Evolutionary conservation across 2,888 invertebrate species (phyloP).

Genomic region (Tiphia femorata): DNA sequence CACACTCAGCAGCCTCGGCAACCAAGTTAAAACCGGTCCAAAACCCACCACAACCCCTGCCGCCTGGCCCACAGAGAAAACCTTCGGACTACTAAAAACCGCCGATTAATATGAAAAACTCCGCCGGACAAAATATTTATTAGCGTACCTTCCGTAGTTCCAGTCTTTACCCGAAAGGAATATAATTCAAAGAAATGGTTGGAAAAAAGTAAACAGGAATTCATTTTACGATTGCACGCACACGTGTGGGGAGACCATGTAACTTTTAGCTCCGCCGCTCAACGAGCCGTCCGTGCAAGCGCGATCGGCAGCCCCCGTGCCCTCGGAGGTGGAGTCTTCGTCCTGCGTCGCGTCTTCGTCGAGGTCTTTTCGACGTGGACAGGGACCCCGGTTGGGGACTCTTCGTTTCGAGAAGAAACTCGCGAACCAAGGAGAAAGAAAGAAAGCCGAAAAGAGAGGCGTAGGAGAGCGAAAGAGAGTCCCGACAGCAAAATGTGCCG

Average conservation of each 20-base stretch:
- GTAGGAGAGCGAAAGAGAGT: too few relatives aligned
- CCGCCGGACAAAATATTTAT: slow-evolving; percentile 47
- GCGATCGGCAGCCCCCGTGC: too few relatives aligned
- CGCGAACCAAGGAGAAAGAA: not conserved
- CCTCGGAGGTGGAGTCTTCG: too few relatives aligned
- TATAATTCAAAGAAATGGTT: slow-evolving; percentile 15
- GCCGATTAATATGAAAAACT: slow-evolving; percentile 39
- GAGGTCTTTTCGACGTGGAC: not conserved
- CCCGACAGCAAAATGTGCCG: too few relatives aligned
- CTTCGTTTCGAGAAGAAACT: not conserved
- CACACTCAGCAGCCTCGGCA: not conserved
- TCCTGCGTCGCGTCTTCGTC: slow-evolving; percentile 5
- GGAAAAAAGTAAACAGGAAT: slow-evolving; percentile 55
- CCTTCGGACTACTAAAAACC: slow-evolving; percentile 27
- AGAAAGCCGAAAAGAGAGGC: too few relatives aligned
- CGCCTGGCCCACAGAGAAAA: slow-evolving; percentile 16
- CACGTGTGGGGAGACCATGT: slow-evolving; percentile 70
- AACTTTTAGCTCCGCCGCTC: slow-evolving; percentile 68
- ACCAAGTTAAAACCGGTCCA: not conserved
- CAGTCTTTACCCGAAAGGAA: slow-evolving; percentile 29
- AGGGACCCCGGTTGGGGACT: not conserved
- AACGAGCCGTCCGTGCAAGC: slow-evolving; percentile 45
- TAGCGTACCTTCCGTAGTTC: slow-evolving; percentile 50
- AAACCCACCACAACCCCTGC: not conserved
- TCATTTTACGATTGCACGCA: slow-evolving; percentile 67